A percentile compares a stretch with the other conserved stretches of the same genome.
Conservation (phyloP, 2,797 vertebrate species). For the Lophius americanus region DNA sequence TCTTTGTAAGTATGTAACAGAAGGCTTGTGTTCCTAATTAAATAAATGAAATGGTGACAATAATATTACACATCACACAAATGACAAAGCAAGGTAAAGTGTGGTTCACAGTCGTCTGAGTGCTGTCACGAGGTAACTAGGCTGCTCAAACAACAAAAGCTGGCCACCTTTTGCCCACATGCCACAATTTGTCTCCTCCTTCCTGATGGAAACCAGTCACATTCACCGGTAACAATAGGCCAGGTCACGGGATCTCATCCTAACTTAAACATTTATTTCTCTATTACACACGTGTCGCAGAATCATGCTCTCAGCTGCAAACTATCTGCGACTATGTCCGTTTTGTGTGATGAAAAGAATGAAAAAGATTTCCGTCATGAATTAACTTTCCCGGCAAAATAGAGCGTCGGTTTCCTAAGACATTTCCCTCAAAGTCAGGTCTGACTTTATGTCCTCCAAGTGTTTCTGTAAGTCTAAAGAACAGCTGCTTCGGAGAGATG, state of each 20-base stretch:
- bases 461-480: constrained; percentile 40
- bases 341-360: not conserved
- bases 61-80: no score
- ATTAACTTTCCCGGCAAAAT: not conserved
- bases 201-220: constrained; percentile 59
- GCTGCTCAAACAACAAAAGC: no score
- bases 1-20: no score
- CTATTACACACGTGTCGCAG: constrained; percentile 31
- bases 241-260: constrained; percentile 61
- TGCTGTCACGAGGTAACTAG: no score
- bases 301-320: constrained; percentile 17
- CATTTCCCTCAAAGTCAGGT: not conserved
- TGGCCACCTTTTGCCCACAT: no score
- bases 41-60: no score
- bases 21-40: no score
- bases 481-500: constrained; percentile 66
- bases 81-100: no score
- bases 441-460: not conserved
- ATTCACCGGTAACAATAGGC: constrained; percentile 61
- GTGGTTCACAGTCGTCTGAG: no score
- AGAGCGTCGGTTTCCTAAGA: constrained; percentile 1
- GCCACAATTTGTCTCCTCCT: constrained; percentile 35
- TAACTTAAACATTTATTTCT: constrained; percentile 27
- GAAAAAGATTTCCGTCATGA: not conserved
- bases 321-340: not conserved